These are phyloP conservation scores for Fissipunctia ypsillon DNA, from an alignment of 2,888 invertebrate genomes.

Conservation along the genomic window DNA sequence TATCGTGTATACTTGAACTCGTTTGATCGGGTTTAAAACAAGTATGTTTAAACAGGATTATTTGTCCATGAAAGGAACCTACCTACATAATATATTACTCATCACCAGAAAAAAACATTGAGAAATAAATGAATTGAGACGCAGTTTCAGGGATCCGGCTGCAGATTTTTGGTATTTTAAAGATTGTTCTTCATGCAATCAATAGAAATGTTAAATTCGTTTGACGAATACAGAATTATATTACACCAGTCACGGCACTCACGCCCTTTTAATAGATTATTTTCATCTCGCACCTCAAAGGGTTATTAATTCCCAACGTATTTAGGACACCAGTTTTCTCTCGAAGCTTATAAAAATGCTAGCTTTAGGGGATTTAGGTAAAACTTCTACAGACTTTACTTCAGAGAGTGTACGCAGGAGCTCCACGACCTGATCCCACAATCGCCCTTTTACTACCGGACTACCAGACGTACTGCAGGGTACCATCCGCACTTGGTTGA, in stretches of 20 bases:
- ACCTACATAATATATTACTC: slow-evolving; percentile 47
- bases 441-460: too few relatives aligned
- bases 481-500: too few relatives aligned
- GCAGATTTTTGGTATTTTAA: neutral
- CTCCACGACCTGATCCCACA: too few relatives aligned
- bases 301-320: slow-evolving; percentile 53
- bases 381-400: too few relatives aligned
- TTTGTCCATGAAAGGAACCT: slow-evolving; percentile 53
- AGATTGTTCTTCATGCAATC: slow-evolving; percentile 16
- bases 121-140: slow-evolving; percentile 11
- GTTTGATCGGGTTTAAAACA: slow-evolving; percentile 58
- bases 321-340: slow-evolving; percentile 50
- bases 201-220: slow-evolving; percentile 10
- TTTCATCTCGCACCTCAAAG: slow-evolving; percentile 62
- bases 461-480: too few relatives aligned
- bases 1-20: slow-evolving; percentile 55
- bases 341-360: slow-evolving; percentile 37
- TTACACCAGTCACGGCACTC: slow-evolving; percentile 14
- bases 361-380: slow-evolving; percentile 20
- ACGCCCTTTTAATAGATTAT: slow-evolving; percentile 42
- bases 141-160: neutral
- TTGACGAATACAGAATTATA: slow-evolving; percentile 4
- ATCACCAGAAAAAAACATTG: slow-evolving; percentile 44
- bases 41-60: slow-evolving; percentile 61
- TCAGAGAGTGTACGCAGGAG: too few relatives aligned